A percentile compares a stretch with the other conserved stretches of the same genome.
Conservation (phyloP, 2,113 vertebrate genomes). For the Monopterus albus region DNA sequence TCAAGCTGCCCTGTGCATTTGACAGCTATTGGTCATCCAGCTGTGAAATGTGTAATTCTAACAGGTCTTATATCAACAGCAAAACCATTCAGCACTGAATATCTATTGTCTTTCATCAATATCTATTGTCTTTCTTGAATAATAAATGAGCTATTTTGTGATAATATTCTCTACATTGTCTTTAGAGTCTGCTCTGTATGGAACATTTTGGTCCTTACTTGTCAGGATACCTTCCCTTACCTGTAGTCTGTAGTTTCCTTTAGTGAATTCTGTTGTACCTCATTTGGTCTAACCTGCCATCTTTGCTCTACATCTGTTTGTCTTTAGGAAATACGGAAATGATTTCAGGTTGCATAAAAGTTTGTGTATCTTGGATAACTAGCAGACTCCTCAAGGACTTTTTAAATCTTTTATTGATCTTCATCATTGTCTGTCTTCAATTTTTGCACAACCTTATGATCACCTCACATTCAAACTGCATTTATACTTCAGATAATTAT, state of each 20-base stretch:
- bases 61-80: conserved; percentile 58
- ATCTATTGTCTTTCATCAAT: conserved; percentile 29
- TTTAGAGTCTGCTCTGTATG: conserved; percentile 36
- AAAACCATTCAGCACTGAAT: conserved; percentile 44
- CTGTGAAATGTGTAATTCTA: conserved; percentile 66
- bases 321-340: conserved; percentile 47
- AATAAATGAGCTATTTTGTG: conserved; percentile 32
- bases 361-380: conserved; percentile 55
- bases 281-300: conserved; percentile 62
- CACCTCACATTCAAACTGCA: conserved; percentile 13
- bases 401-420: conserved; percentile 19
- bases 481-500: conserved; percentile 13
- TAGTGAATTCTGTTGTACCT: conserved; percentile 59
- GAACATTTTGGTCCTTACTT: conserved; percentile 19
- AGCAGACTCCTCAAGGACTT: conserved; percentile 34
- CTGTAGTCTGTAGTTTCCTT: conserved; percentile 47
- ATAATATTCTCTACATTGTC: conserved; percentile 9
- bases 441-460: conserved; percentile 46
- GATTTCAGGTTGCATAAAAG: conserved; percentile 53
- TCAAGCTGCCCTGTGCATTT: conserved; percentile 39
- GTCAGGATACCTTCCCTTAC: conserved; percentile 22
- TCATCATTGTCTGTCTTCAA: conserved; percentile 34
- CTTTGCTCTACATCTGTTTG: conserved; percentile 56
- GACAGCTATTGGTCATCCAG: conserved; percentile 69
- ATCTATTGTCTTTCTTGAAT: conserved; percentile 18